phyloP scores from a whole-genome alignment of 2,888 invertebrate genomes.

The Drosophila koepferae region DNA sequence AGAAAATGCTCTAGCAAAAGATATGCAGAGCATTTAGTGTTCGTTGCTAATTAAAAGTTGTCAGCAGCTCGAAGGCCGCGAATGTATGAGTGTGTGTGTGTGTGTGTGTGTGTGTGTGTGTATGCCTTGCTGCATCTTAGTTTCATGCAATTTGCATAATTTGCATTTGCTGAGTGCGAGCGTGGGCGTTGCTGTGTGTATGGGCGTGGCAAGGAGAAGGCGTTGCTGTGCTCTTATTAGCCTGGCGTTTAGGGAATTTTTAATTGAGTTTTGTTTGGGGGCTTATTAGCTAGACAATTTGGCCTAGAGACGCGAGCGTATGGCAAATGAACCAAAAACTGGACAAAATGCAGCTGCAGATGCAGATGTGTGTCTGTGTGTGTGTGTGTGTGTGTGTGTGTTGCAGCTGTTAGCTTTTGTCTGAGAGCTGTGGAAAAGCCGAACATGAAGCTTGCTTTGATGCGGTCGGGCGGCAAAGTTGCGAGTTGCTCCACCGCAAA shows the following conservation, averaged over 20 bases:
- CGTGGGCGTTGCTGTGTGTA: background rate
- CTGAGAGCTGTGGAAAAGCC: slow-evolving; percentile 13
- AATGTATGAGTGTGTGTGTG: background rate
- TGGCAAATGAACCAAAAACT: slow-evolving; percentile 24
- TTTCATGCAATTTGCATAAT: slow-evolving; percentile 52
- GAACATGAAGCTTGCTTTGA: slow-evolving; percentile 42
- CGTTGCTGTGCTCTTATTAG: slow-evolving; percentile 1
- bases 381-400: slow-evolving; percentile 8
- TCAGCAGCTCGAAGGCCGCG: background rate
- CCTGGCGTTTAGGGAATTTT: slow-evolving; percentile 6
- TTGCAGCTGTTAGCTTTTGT: slow-evolving; percentile 56
- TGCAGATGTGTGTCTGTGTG: background rate
- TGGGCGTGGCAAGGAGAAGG: slow-evolving; percentile 9
- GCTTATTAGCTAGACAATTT: slow-evolving; percentile 47
- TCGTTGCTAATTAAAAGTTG: slow-evolving; percentile 1
- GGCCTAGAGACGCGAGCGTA: slow-evolving; percentile 16
- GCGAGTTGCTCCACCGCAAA: slow-evolving; percentile 66
- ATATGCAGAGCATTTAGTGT: background rate
- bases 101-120: background rate
- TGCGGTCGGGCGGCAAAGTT: slow-evolving; percentile 55
- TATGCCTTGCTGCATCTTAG: slow-evolving; percentile 13
- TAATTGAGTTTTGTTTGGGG: slow-evolving; percentile 64
- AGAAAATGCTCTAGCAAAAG: background rate
- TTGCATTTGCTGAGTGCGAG: slow-evolving; percentile 6
- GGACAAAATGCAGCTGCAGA: slow-evolving; percentile 21